These are phyloP conservation scores for Frieseomelitta varia DNA, from an alignment of 1,140 invertebrate genomes.

Conservation along the genomic window DNA sequence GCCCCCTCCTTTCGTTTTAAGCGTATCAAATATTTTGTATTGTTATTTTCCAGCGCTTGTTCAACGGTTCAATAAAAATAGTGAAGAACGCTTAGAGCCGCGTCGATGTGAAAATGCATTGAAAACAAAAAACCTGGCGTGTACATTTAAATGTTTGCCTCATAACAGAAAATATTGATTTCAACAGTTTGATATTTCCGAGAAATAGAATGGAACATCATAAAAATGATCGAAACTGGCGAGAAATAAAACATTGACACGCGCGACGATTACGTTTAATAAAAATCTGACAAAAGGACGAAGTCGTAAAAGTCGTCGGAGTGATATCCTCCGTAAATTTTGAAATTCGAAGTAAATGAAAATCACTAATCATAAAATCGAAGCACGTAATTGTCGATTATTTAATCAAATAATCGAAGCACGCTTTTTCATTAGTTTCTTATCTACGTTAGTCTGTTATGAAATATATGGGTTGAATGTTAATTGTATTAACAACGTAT, in stretches of 20 bases:
- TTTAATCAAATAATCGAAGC: neutral
- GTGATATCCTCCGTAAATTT: neutral
- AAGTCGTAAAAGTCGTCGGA: neutral
- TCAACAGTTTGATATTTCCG: neutral
- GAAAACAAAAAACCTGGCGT: neutral
- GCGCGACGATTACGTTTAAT: neutral
- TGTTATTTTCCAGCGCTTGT: neutral
- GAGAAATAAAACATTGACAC: neutral
- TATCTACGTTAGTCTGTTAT: neutral
- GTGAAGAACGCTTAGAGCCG: too few relatives aligned
- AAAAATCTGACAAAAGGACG: neutral
- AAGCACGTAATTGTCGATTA: too few relatives aligned
- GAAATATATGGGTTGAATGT: neutral
- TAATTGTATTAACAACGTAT: too few relatives aligned
- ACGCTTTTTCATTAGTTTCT: neutral
- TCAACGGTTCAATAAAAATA: too few relatives aligned
- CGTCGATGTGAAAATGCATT: neutral
- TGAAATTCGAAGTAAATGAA: neutral
- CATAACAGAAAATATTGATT: slow-evolving; percentile 4
- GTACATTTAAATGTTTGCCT: neutral
- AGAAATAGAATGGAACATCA: neutral
- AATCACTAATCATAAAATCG: neutral
- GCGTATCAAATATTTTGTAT: neutral
- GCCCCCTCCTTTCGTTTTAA: neutral
- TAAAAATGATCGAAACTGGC: neutral